Conservation (phyloP, 2,888 invertebrate genomes). For the Anarsia innoxiella region DNA sequence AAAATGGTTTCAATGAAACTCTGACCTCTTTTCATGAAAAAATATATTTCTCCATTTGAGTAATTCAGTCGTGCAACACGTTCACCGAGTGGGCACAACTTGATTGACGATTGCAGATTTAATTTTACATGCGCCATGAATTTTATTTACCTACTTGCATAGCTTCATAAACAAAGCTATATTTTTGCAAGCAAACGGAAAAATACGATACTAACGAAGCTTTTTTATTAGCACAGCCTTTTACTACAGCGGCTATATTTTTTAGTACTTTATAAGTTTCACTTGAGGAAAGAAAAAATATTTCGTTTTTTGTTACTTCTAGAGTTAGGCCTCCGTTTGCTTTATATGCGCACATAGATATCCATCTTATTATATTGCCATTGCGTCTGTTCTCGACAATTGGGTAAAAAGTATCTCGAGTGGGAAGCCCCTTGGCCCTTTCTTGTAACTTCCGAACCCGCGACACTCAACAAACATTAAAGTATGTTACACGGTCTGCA, state of each 20-base stretch:
- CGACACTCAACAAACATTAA: slow-evolving; percentile 47
- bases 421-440: slow-evolving; percentile 40
- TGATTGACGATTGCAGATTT: slow-evolving; percentile 10
- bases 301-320: background rate
- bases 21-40: background rate
- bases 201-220: slow-evolving; percentile 3
- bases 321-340: slow-evolving; percentile 14
- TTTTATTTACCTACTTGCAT: slow-evolving; percentile 4
- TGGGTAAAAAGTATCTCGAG: slow-evolving; percentile 49
- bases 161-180: slow-evolving; percentile 6
- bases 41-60: background rate
- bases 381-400: slow-evolving; percentile 39
- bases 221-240: background rate
- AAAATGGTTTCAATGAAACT: too few species aligned
- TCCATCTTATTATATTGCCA: slow-evolving; percentile 25
- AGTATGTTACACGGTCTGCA: slow-evolving; percentile 51
- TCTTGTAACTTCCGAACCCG: slow-evolving; percentile 36
- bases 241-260: background rate
- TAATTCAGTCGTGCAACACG: slow-evolving; percentile 1
- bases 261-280: too few species aligned
- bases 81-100: background rate
- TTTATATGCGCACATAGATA: slow-evolving; percentile 8
- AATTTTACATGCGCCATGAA: slow-evolving; percentile 9
- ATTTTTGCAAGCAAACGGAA: slow-evolving; percentile 1
- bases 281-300: too few species aligned